A percentile compares a stretch with the other conserved stretches of the same genome.
These are phyloP conservation scores for Malurus elegans DNA, from an alignment of 2,113 vertebrate species.

Conservation along the genomic window DNA sequence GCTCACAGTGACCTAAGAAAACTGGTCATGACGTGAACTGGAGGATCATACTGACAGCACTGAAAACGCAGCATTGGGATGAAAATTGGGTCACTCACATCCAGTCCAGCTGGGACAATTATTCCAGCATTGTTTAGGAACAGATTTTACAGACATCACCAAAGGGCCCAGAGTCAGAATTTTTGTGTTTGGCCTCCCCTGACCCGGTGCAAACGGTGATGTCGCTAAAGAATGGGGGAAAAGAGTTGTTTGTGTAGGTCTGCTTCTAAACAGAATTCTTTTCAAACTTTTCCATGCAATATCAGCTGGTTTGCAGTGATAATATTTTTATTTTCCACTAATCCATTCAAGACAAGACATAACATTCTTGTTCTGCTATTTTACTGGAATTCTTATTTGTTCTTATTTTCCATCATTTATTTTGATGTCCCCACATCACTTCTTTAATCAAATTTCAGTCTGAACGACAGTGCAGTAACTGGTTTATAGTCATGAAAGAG, in stretches of 20 bases:
- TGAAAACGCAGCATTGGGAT: not conserved
- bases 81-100: not conserved
- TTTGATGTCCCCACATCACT: constrained; percentile 38
- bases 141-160: not conserved
- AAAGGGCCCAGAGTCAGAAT: not conserved
- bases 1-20: not conserved
- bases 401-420: not conserved
- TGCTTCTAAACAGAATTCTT: constrained; percentile 7
- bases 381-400: constrained; percentile 45
- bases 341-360: constrained; percentile 30
- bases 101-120: not conserved
- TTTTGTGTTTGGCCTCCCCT: not conserved
- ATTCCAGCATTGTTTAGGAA: not conserved
- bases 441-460: constrained; percentile 41
- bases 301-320: constrained; percentile 15
- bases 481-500: not conserved
- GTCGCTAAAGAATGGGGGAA: not conserved
- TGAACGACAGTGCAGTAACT: not conserved
- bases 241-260: not conserved
- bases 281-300: not conserved
- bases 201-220: not conserved
- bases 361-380: constrained; percentile 43
- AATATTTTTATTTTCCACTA: constrained; percentile 55
- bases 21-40: not conserved
- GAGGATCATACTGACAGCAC: not conserved